Evolutionary conservation across 2,797 vertebrate species (phyloP).

Genomic region (Vespertilio murinus): DNA sequence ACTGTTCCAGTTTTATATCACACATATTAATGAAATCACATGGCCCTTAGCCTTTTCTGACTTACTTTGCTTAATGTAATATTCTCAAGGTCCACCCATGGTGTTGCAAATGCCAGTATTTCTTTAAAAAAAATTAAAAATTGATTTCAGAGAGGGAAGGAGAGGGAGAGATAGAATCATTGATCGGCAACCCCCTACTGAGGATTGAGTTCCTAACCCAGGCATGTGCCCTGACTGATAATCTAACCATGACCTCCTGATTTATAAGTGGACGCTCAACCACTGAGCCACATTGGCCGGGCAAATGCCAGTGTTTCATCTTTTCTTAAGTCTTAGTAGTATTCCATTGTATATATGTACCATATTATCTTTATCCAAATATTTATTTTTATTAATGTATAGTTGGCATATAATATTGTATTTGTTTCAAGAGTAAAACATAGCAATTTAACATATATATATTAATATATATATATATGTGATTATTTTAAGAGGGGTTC

Average conservation of each 20-base stretch:
- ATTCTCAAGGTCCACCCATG: background rate
- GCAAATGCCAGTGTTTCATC: background rate
- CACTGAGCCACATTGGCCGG: no score
- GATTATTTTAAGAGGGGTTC: slow-evolving; percentile 23
- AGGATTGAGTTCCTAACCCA: no score
- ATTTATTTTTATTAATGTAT: background rate
- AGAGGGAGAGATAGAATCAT: no score
- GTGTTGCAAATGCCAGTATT: background rate
- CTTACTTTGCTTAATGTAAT: background rate
- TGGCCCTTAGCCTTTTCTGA: background rate
- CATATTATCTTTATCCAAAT: background rate
- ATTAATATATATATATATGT: background rate
- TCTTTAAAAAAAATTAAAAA: background rate
- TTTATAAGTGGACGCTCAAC: no score
- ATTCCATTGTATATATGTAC: background rate
- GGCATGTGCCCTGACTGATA: no score
- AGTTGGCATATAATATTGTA: background rate
- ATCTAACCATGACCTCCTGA: no score
- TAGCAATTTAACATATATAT: background rate
- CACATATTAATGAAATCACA: background rate
- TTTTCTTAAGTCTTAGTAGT: background rate
- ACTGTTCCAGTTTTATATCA: background rate
- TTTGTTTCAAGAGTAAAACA: background rate
- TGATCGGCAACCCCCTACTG: no score
- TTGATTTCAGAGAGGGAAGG: no score